Evolutionary conservation across 2,113 vertebrate genomes (phyloP), one percentile per base, ranked within the genome.

Genomic region (Polypterus bichir): DNA sequence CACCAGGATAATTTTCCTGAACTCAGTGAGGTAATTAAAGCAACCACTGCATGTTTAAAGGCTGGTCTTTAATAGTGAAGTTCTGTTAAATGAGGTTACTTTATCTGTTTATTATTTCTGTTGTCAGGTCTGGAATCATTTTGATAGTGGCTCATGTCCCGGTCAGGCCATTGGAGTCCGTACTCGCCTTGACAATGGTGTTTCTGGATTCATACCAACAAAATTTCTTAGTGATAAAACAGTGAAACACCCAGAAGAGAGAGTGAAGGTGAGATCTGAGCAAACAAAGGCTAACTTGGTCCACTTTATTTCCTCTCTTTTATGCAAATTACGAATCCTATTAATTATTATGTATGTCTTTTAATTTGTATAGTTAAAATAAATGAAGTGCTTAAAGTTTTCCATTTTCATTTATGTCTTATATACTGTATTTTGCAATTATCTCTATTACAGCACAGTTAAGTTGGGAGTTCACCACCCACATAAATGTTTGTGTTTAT

Each of bases 1-100:
- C 96, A 98, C 67, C 95, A 98, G 74, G 96, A 99, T 78, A 98
- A 97, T 73, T 99, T 99, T 54, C 95, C 96, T 46, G 96, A 98
- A 66, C 92, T 99, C 57, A 98, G 96, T 0, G 96, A 99, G 93
- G 96, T 97, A 63, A 53, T 27, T 27, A 27, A 27, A 27, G 27
- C 27, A 27, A 27, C 27, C 2, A 27, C 59, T 67, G 64, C 6
- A 66, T 65, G 47, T n/a, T 54, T 46, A 56, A 49, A 55, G 46
- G 4, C 67, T 58, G 46, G 56, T 62, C 0, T 49, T 1, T 0
- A 3, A 66, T 59, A 51, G 10, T 7, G 44, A 9, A 54, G 4
- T 61, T 46, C 7, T 4, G 56, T 57, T 9, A 3, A 3, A 9
- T 9, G 7, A 49, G 5, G 1, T 44, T 1, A 7, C 1, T 4